Evolutionary conservation across 2,797 vertebrate genomes (phyloP).

Genomic region (Karalla daura): DNA sequence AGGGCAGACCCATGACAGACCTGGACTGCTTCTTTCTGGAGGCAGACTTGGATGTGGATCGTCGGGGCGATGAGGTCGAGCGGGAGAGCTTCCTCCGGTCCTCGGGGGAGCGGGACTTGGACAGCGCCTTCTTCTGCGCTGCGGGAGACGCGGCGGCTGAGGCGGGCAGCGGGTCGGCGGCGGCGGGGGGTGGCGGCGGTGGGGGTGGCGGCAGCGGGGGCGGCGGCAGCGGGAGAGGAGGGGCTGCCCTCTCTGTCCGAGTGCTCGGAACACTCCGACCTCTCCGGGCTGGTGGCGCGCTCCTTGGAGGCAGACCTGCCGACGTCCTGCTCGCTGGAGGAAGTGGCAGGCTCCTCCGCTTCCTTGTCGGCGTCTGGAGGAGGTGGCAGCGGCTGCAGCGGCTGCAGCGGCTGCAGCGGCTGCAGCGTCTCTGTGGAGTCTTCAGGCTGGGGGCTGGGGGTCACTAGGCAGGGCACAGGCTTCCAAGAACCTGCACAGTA

Average conservation of each 20-base stretch:
- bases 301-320: constrained; percentile 76
- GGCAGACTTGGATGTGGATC: constrained; percentile 75
- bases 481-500: constrained; percentile 71
- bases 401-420: constrained; percentile 21
- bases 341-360: background rate
- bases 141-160: constrained; percentile 68
- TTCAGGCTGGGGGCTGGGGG: constrained; percentile 25
- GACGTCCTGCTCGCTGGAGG: constrained; percentile 44
- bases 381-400: constrained; percentile 18
- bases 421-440: constrained; percentile 40
- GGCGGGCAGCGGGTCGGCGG: constrained; percentile 65
- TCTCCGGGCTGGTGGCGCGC: constrained; percentile 44
- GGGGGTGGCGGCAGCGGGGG: too few relatives aligned
- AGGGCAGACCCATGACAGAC: constrained; percentile 45
- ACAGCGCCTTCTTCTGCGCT: constrained; percentile 64
- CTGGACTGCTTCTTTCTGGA: constrained; percentile 82
- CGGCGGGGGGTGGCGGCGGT: constrained; percentile 54
- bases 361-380: constrained; percentile 41
- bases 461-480: constrained; percentile 60
- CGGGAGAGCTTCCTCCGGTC: constrained; percentile 71
- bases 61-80: constrained; percentile 73
- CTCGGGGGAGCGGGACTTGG: constrained; percentile 74
- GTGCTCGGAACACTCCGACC: constrained; percentile 54
- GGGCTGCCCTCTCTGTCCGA: constrained; percentile 54
- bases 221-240: constrained; percentile 58